phyloP scores from a whole-genome alignment of 2,113 vertebrate genomes.

The Peromyscus leucopus region DNA sequence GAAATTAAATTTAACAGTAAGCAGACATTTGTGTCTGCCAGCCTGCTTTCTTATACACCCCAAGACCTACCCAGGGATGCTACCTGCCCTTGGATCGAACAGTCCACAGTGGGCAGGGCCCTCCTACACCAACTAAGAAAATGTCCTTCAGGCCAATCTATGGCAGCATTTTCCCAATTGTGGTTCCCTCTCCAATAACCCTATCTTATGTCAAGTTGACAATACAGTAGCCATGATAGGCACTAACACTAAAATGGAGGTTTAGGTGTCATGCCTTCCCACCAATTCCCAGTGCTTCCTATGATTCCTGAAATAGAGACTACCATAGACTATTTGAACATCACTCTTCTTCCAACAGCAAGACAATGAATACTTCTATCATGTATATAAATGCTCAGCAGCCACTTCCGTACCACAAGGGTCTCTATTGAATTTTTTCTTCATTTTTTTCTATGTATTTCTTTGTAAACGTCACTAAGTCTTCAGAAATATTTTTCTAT shows the following conservation, averaged over 20 bases:
- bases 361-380: neutral
- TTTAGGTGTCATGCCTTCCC: neutral
- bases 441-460: neutral
- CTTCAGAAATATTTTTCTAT: conserved; percentile 30
- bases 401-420: neutral
- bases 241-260: neutral
- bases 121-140: neutral
- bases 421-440: neutral
- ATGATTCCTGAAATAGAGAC: conserved; percentile 12
- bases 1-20: neutral
- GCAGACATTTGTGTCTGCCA: neutral
- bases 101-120: neutral
- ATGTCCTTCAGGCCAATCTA: neutral
- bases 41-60: neutral
- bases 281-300: conserved; percentile 16
- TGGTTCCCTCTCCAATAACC: neutral
- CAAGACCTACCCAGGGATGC: neutral
- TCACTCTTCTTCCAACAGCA: neutral
- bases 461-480: conserved; percentile 3
- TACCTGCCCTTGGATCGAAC: neutral
- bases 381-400: neutral
- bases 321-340: neutral
- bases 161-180: neutral
- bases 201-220: neutral
- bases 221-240: neutral